These are phyloP conservation scores for Ceratothoa steindachneri DNA, from an alignment of 2,888 invertebrate species.

Conservation along the genomic window DNA sequence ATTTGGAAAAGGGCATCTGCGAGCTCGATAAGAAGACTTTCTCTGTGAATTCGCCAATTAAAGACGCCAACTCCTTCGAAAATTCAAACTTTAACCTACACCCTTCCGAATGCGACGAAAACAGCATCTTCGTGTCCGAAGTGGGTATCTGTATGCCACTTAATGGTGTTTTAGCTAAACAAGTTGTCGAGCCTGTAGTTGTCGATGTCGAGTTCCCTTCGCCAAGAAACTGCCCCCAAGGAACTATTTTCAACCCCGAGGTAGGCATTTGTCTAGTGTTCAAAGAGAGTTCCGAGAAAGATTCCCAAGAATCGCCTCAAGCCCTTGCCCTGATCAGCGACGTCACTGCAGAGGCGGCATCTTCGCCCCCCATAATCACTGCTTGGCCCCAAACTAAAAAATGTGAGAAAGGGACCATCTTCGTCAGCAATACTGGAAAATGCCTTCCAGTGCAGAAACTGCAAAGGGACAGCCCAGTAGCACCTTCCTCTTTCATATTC, in stretches of 20 bases:
- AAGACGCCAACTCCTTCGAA: background rate
- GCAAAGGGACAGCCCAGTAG: background rate
- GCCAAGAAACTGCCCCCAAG: background rate
- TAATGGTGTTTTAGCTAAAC: background rate
- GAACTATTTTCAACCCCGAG: background rate
- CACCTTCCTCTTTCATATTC: background rate
- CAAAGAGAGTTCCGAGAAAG: background rate
- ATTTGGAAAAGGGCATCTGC: background rate
- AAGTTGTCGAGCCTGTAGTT: background rate
- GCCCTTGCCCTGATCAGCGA: background rate
- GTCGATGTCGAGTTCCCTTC: background rate
- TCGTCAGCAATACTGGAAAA: background rate
- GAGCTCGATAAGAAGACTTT: background rate
- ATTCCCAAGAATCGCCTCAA: background rate
- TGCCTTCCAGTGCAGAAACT: background rate
- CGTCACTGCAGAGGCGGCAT: too few relatives aligned
- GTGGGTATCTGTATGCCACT: background rate
- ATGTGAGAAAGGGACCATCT: background rate
- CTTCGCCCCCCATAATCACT: background rate
- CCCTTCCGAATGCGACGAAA: background rate
- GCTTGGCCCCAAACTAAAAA: background rate
- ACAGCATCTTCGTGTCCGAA: background rate
- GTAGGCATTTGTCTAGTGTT: background rate
- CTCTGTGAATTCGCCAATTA: background rate
- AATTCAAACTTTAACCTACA: background rate